Conservation (phyloP, 2,113 vertebrate species). For the Pyxicephalus adspersus region DNA sequence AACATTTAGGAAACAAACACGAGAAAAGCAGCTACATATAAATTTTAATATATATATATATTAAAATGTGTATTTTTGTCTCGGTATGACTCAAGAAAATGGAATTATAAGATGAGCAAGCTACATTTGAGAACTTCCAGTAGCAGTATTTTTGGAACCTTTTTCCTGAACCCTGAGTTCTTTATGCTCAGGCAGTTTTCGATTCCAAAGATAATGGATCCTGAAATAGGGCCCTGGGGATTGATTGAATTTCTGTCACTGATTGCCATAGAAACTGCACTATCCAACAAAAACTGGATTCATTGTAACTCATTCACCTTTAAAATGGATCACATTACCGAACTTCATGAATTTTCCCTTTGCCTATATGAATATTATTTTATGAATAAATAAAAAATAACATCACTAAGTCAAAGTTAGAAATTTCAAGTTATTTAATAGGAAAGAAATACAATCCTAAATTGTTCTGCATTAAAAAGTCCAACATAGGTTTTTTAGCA, state of each 20-base stretch:
- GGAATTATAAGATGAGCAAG: neutral
- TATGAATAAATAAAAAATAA: too few relatives aligned
- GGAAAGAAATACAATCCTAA: too few relatives aligned
- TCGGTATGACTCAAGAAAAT: neutral
- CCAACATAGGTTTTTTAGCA: too few relatives aligned
- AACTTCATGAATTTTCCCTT: neutral
- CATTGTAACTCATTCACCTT: conserved; percentile 1
- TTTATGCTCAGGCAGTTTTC: conserved; percentile 23
- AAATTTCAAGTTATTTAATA: too few relatives aligned
- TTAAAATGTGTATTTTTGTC: neutral
- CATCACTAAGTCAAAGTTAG: too few relatives aligned
- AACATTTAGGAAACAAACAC: too few relatives aligned
- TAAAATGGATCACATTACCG: neutral
- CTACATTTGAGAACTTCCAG: conserved; percentile 6
- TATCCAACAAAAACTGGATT: conserved; percentile 18
- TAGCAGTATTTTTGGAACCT: conserved; percentile 26
- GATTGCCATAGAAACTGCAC: conserved; percentile 35
- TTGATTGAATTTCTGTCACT: conserved; percentile 10
- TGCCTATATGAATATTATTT: neutral
- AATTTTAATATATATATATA: neutral
- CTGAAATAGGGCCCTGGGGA: conserved; percentile 27
- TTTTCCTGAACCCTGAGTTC: conserved; percentile 15
- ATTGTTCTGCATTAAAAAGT: too few relatives aligned
- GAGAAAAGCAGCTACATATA: too few relatives aligned
- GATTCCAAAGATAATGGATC: conserved; percentile 43